Evolutionary conservation across 1,140 invertebrate genomes (phyloP).

Genomic region (Neodiprion fabricii): DNA sequence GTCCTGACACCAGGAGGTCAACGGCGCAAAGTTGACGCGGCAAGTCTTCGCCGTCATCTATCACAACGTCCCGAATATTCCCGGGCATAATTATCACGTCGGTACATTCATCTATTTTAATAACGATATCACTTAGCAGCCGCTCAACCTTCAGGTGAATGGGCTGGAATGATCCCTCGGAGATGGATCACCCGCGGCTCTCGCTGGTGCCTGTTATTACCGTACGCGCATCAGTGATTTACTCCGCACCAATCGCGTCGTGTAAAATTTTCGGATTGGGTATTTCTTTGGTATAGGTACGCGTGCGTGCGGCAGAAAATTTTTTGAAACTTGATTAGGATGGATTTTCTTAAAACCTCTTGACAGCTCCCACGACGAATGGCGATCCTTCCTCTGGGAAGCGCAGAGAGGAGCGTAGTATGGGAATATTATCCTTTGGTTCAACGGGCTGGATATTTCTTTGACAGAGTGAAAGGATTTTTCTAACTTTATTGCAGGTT

Average conservation of each 20-base stretch:
- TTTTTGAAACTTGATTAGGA: neutral
- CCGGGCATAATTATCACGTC: constrained; percentile 12
- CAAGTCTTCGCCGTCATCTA: constrained; percentile 2
- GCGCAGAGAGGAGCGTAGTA: too few relatives aligned
- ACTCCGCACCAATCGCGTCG: neutral
- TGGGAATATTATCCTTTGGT: neutral
- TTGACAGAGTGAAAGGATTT: neutral
- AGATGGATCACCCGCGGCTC: constrained; percentile 3
- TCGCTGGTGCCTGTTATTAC: neutral
- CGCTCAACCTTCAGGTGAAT: neutral
- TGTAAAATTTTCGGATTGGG: too few relatives aligned
- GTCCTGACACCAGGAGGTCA: neutral
- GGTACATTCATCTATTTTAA: constrained; percentile 12
- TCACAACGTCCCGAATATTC: neutral
- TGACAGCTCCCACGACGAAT: neutral
- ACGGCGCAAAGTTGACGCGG: neutral
- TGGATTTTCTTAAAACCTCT: neutral
- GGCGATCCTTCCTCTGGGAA: too few relatives aligned
- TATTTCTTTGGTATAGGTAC: neutral
- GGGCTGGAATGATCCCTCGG: neutral
- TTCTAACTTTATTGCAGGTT: neutral
- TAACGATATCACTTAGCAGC: constrained; percentile 14
- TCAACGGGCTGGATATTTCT: neutral
- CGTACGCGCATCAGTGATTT: neutral
- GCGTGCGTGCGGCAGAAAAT: neutral